A percentile compares a stretch with the other conserved stretches of the same genome.
Evolutionary conservation across 2,888 invertebrate species (phyloP).

Genomic region (Kryphioiulus occultus): DNA sequence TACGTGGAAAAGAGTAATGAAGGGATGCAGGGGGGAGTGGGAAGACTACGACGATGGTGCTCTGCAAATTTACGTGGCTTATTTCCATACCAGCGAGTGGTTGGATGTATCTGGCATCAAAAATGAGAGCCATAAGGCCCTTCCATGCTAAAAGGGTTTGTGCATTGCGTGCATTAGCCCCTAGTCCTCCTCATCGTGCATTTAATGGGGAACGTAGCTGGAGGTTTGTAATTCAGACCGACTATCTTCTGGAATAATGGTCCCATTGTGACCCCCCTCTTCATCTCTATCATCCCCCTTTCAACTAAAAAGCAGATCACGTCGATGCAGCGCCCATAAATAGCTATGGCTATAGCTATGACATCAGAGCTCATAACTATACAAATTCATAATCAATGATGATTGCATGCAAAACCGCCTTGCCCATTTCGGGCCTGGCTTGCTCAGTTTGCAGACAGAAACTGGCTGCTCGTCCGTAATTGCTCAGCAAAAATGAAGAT

Average conservation of each 20-base stretch:
- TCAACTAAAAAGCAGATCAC: background rate
- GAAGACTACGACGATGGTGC: background rate
- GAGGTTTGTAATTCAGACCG: background rate
- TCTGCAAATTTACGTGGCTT: background rate
- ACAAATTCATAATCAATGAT: background rate
- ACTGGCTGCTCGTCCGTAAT: background rate
- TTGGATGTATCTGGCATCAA: background rate
- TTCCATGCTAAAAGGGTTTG: background rate
- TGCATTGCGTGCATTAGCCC: background rate
- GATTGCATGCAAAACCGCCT: background rate
- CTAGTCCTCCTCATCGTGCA: background rate
- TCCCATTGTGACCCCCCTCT: conserved; percentile 3
- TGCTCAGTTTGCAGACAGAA: background rate
- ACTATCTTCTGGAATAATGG: background rate
- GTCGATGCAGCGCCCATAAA: background rate
- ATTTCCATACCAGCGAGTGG: background rate
- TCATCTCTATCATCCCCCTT: background rate
- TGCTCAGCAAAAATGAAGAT: background rate
- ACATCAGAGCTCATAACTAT: background rate
- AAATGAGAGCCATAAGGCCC: background rate
- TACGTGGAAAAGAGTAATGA: conserved; percentile 23
- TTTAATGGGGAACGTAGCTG: background rate
- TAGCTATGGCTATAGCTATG: background rate
- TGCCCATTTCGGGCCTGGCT: background rate
- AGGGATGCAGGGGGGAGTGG: background rate